Conservation (phyloP, 92 coral and sea anemone genomes). For the Zoanthus gigantus region DNA sequence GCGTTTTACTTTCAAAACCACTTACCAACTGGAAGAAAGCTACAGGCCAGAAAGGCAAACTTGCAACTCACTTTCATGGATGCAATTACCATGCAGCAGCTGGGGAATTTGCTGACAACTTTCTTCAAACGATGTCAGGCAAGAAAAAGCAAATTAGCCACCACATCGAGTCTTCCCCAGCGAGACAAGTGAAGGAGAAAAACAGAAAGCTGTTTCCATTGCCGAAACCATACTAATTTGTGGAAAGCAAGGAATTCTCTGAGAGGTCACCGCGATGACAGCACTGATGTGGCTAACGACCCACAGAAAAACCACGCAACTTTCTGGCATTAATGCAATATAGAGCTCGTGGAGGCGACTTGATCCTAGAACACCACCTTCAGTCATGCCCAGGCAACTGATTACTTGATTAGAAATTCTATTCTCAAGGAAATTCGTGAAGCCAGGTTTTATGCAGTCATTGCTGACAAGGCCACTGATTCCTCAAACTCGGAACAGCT, state of each 20-base stretch:
- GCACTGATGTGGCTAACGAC: too few species aligned
- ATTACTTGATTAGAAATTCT: too few species aligned
- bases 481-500: background rate
- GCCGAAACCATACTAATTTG: conserved; percentile 44
- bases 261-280: conserved; percentile 39
- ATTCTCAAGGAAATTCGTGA: too few species aligned
- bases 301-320: background rate
- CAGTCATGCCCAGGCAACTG: conserved; percentile 31
- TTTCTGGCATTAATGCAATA: conserved; percentile 27
- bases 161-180: too few species aligned
- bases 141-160: too few species aligned
- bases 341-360: conserved; percentile 44
- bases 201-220: conserved; percentile 47
- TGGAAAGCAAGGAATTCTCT: conserved; percentile 49
- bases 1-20: too few species aligned
- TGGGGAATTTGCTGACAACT: too few species aligned
- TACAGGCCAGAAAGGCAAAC: too few species aligned
- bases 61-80: too few species aligned
- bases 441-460: background rate
- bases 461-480: background rate
- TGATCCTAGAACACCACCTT: conserved; percentile 24
- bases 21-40: too few species aligned
- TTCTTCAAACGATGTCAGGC: background rate
- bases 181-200: conserved; percentile 38
- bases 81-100: too few species aligned